Evolutionary conservation across 2,888 invertebrate genomes (phyloP), one percentile per base, ranked within the genome.

Genomic region (Tenthredo notha): DNA sequence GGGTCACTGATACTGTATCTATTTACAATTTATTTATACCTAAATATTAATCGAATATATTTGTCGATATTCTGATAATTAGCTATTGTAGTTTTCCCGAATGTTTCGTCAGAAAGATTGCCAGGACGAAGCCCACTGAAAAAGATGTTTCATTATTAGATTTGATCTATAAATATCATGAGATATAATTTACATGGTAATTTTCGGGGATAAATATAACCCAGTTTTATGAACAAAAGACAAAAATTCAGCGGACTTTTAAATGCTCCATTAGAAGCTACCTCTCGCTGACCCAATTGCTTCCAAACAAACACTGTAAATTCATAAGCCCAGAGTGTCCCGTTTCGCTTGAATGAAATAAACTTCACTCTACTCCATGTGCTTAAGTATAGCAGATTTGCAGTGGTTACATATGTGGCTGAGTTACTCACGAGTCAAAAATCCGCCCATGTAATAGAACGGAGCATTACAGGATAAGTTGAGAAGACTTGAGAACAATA

Each of bases 401-500:
- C 67, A 18, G 67, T 33, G 15, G 6, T 18, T 67, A 47, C 25
- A 74, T 74, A 43, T 74, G 40, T 29, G n/a, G 40, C 74, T 54
- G 29, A 50, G 33, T 54, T 54, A 54, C 85, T 72, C 84, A 87
- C 87, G 84, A 2, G 86, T 21, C 3, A 80, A 18, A 67, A 86
- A 43, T 10, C 74, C 80, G 2, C 85, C 86, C n/a, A 93, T 87
- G 47, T 88, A 90, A 65, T 91, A 87, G 85, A 92, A 91, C 7
- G 92, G 91, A 75, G 88, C 88, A 74, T 91, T 40, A 74, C 93
- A 92, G 74, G 91, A 86, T 43, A 88, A 58, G n/a, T 88, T 90
- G n/a, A 93, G 86, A 21, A 93, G 88, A 6, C 88, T 86, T 54
- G 92, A 89, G 87, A 93, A 93, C 74, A 90, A 85, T 40, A 93